A percentile compares a stretch with the other conserved stretches of the same genome.
Evolutionary conservation across 2,888 invertebrate species (phyloP).

Genomic region (Mimas tiliae): DNA sequence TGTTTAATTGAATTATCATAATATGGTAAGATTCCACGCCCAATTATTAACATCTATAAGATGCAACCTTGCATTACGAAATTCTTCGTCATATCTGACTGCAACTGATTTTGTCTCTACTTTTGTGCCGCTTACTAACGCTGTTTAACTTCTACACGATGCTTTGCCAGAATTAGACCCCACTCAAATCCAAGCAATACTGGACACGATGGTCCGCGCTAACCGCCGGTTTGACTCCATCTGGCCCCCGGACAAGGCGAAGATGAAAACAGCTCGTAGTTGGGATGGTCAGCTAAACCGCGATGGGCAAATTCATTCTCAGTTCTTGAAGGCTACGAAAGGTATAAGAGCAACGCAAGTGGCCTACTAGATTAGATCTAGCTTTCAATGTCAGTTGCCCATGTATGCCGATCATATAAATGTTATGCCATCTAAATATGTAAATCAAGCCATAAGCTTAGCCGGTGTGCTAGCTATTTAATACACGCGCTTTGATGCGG

Average conservation of each 20-base stretch:
- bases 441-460: conserved; percentile 29
- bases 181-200: conserved; percentile 74
- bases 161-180: conserved; percentile 78
- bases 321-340: conserved; percentile 72
- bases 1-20: neutral
- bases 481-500: conserved; percentile 11
- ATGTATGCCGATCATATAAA: neutral
- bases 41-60: neutral
- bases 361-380: conserved; percentile 52
- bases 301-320: conserved; percentile 62
- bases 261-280: conserved; percentile 55
- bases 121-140: conserved; percentile 53
- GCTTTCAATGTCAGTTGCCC: conserved; percentile 37
- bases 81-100: neutral
- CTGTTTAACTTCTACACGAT: conserved; percentile 50
- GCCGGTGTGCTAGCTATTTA: conserved; percentile 23
- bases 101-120: neutral
- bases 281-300: conserved; percentile 72
- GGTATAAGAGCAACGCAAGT: conserved; percentile 58
- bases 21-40: neutral
- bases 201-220: conserved; percentile 68
- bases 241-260: conserved; percentile 68
- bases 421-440: neutral
- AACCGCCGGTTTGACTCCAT: conserved; percentile 66
- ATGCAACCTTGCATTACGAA: no score